Conservation (phyloP, 2,888 invertebrate species). For the Agrenia bidenticulata region DNA sequence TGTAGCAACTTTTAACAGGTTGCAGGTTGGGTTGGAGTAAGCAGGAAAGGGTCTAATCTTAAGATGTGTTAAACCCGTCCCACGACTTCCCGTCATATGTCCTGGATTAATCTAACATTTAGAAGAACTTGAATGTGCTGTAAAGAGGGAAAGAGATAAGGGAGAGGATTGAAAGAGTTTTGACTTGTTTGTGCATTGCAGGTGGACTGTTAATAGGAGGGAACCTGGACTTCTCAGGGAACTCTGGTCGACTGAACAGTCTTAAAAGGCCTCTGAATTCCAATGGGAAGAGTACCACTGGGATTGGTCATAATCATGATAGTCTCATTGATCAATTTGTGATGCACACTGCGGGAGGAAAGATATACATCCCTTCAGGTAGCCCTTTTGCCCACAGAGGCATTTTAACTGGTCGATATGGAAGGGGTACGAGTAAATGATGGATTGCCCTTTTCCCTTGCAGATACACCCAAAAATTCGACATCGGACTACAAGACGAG, state of each 20-base stretch:
- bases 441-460: conserved; percentile 54
- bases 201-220: conserved; percentile 52
- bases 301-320: conserved; percentile 48
- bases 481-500: conserved; percentile 65
- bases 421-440: neutral
- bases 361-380: conserved; percentile 53
- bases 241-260: conserved; percentile 50
- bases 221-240: conserved; percentile 49
- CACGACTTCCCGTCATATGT: too few species aligned
- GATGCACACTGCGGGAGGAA: conserved; percentile 52
- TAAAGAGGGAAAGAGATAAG: too few species aligned
- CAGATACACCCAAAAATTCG: conserved; percentile 86
- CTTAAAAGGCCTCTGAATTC: conserved; percentile 52
- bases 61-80: too few species aligned
- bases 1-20: too few species aligned
- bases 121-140: too few species aligned
- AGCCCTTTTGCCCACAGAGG: neutral
- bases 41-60: too few species aligned
- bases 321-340: conserved; percentile 51
- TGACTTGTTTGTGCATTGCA: conserved; percentile 19
- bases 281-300: conserved; percentile 52
- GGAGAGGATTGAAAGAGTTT: neutral
- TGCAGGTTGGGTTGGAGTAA: too few species aligned
- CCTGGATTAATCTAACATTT: too few species aligned
- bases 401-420: too few species aligned